Percentiles rank a stretch among this genome's conserved stretches.
Evolutionary conservation across 2,888 invertebrate genomes (phyloP).

Genomic region (Eilema caniola): DNA sequence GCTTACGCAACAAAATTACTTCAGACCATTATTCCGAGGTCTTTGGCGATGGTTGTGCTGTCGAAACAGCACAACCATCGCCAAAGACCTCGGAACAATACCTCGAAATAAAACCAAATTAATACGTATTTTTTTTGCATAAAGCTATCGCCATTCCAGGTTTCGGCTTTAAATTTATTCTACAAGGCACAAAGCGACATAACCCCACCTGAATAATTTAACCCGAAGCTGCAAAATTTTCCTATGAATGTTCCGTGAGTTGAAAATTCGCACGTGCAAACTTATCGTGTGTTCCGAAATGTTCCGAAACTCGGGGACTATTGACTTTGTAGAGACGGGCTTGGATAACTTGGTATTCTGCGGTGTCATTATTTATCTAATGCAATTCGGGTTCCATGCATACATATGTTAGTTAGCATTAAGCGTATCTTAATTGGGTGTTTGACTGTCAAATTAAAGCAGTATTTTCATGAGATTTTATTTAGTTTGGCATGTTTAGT

Average conservation of each 20-base stretch:
- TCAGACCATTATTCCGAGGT: too few species aligned
- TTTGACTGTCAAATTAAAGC: too few species aligned
- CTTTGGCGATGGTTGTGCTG: background rate
- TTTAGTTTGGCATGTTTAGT: too few species aligned
- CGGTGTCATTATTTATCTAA: conserved; percentile 11
- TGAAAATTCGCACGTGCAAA: background rate
- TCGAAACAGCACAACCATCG: background rate
- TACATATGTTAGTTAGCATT: background rate
- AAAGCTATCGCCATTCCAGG: background rate
- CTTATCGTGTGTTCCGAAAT: background rate
- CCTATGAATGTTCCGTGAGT: background rate
- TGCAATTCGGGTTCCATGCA: conserved; percentile 5
- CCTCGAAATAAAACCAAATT: background rate
- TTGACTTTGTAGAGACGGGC: background rate
- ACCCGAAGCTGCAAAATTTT: conserved; percentile 1
- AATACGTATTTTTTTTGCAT: background rate
- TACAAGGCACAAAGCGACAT: background rate
- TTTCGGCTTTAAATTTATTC: background rate
- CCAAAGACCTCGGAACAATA: background rate
- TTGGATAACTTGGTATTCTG: background rate
- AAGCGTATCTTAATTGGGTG: background rate
- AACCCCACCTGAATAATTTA: conserved; percentile 12
- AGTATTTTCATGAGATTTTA: too few species aligned
- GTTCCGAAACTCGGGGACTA: background rate
- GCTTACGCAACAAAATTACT: too few species aligned